Conservation (phyloP, 2,113 vertebrate species). For the Channa argus region DNA sequence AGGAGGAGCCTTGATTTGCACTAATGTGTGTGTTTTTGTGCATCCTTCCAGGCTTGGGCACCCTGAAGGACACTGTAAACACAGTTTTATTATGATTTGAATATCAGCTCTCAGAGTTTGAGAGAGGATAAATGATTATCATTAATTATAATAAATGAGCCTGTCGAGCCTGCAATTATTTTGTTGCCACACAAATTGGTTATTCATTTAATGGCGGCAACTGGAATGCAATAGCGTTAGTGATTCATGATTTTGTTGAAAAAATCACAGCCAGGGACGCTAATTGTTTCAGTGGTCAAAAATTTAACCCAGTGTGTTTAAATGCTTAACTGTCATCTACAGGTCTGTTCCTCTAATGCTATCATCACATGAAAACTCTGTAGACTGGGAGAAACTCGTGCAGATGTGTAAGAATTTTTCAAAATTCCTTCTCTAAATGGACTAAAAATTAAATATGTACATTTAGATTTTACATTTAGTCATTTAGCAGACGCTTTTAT, state of each 20-base stretch:
- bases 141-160: slow-evolving; percentile 88
- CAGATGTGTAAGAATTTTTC: neutral
- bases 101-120: slow-evolving; percentile 72
- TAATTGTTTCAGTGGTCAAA: slow-evolving; percentile 55
- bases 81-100: slow-evolving; percentile 75
- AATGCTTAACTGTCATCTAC: slow-evolving; percentile 11
- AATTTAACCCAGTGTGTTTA: neutral
- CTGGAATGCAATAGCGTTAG: slow-evolving; percentile 62
- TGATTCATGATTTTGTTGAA: slow-evolving; percentile 83
- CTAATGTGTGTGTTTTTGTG: slow-evolving; percentile 1
- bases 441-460: no score
- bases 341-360: slow-evolving; percentile 1
- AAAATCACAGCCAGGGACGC: slow-evolving; percentile 65
- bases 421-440: neutral
- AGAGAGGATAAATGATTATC: slow-evolving; percentile 85
- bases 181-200: slow-evolving; percentile 84
- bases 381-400: neutral
- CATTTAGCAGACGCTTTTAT: no score
- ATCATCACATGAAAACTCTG: neutral
- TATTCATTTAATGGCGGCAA: slow-evolving; percentile 60
- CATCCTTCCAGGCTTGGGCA: slow-evolving; percentile 28
- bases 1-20: neutral
- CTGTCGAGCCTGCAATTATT: slow-evolving; percentile 86
- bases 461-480: no score
- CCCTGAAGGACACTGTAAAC: slow-evolving; percentile 59